A percentile compares a stretch with the other conserved stretches of the same genome.
phyloP scores from a whole-genome alignment of 2,888 invertebrate species.

The Drymonia ruficornis region DNA sequence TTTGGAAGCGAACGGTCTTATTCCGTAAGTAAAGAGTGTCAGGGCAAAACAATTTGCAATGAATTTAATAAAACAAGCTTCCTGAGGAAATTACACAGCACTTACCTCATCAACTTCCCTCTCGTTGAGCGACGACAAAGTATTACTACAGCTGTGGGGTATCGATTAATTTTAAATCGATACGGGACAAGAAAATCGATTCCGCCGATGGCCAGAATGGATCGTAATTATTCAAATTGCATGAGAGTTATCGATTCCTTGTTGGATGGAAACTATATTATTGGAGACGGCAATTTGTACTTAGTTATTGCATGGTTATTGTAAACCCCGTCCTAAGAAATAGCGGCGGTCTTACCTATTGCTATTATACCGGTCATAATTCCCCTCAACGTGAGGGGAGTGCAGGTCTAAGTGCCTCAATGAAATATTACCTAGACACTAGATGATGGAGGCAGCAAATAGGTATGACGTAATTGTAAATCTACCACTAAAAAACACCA shows the following conservation, averaged over 20 bases:
- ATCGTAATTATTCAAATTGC: conserved; percentile 5
- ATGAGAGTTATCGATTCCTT: neutral
- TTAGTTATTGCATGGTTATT: no score
- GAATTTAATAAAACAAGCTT: neutral
- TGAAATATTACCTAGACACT: no score
- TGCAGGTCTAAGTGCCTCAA: no score
- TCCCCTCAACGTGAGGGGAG: no score
- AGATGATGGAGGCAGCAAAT: no score
- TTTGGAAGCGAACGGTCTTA: no score
- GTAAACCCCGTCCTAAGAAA: no score
- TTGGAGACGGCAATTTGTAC: neutral
- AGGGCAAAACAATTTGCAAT: neutral
- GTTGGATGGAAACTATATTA: neutral
- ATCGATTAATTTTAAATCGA: conserved; percentile 7
- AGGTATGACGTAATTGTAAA: no score
- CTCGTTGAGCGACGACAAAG: conserved; percentile 3
- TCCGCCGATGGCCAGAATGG: conserved; percentile 2
- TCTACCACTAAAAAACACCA: no score
- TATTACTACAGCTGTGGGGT: neutral
- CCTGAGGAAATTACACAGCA: neutral
- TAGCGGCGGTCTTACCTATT: no score
- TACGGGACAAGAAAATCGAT: conserved; percentile 1
- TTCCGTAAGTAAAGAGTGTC: no score
- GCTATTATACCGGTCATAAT: no score
- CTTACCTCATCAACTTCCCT: conserved; percentile 5